Evolutionary conservation across 2,888 invertebrate species (phyloP).

Genomic region (Parapristionchus giblindavisi): DNA sequence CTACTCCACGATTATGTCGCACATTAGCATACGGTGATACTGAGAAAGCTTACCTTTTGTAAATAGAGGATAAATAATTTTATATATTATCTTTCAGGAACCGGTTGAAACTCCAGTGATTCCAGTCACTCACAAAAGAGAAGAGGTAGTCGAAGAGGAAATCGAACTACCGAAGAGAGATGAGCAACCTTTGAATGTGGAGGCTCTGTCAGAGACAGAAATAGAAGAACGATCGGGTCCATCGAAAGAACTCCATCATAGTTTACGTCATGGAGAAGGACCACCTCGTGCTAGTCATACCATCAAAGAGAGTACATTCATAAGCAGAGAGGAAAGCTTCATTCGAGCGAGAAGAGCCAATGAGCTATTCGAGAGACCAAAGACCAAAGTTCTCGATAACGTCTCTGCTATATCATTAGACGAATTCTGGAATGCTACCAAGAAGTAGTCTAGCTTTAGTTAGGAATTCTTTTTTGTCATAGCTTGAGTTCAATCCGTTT

Average conservation of each 20-base stretch:
- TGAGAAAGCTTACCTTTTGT: neutral
- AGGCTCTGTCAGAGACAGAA: too few relatives aligned
- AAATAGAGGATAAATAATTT: too few relatives aligned
- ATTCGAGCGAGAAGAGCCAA: constrained; percentile 44
- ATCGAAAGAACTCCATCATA: constrained; percentile 14
- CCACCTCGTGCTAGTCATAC: constrained; percentile 2
- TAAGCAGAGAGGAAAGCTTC: constrained; percentile 47
- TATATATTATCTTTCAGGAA: too few relatives aligned
- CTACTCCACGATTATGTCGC: too few relatives aligned
- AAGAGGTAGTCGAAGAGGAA: constrained; percentile 15
- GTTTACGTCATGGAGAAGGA: neutral
- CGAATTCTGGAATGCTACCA: constrained; percentile 62
- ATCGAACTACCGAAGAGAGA: neutral
- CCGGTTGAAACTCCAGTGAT: too few relatives aligned
- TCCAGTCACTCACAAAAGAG: constrained; percentile 22
- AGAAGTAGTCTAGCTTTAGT: constrained; percentile 10
- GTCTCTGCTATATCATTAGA: constrained; percentile 64
- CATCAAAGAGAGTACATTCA: constrained; percentile 39
- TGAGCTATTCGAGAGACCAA: constrained; percentile 58
- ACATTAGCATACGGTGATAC: neutral
- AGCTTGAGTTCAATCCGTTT: too few relatives aligned
- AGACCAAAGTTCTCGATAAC: constrained; percentile 59
- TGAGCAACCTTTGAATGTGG: too few relatives aligned
- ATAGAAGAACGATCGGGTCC: constrained; percentile 14
- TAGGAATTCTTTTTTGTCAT: too few relatives aligned